These are phyloP conservation scores for Caenorhabditis angaria DNA, from an alignment of 2,888 invertebrate genomes.

Conservation along the genomic window DNA sequence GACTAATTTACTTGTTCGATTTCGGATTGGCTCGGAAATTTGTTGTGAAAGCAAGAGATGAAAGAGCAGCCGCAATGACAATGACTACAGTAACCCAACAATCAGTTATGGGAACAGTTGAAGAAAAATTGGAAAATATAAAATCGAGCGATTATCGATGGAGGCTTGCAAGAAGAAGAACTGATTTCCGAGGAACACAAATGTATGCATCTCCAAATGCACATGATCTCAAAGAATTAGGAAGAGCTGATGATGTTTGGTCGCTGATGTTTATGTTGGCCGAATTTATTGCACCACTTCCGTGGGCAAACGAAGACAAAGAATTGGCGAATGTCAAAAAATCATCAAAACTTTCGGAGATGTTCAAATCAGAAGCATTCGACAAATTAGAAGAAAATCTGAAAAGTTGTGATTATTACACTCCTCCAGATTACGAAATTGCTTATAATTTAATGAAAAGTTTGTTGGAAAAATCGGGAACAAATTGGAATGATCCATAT, in stretches of 20 bases:
- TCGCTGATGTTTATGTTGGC: constrained; percentile 41
- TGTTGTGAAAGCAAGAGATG: not conserved
- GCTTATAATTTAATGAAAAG: constrained; percentile 17
- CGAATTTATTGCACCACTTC: constrained; percentile 25
- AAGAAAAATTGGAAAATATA: not conserved
- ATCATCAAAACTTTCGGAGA: not conserved
- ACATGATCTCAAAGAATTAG: constrained; percentile 16
- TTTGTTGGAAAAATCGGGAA: constrained; percentile 14
- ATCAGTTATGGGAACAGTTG: too few relatives aligned
- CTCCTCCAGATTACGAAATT: constrained; percentile 20
- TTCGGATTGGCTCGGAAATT: constrained; percentile 25
- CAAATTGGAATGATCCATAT: constrained; percentile 18
- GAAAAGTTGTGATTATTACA: constrained; percentile 19
- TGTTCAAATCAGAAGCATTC: not conserved
- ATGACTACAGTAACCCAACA: not conserved
- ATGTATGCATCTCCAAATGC: constrained; percentile 44
- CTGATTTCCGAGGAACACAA: constrained; percentile 32
- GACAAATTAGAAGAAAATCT: constrained; percentile 17
- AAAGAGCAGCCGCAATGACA: not conserved
- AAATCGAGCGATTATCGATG: not conserved
- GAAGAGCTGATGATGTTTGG: constrained; percentile 41
- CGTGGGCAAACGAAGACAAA: constrained; percentile 14
- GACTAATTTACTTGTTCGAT: constrained; percentile 32
- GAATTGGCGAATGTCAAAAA: not conserved
- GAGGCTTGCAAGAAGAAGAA: constrained; percentile 18